A percentile compares a stretch with the other conserved stretches of the same genome.
phyloP scores from a whole-genome alignment of 2,113 vertebrate genomes.

The Neogobius melanostomus region DNA sequence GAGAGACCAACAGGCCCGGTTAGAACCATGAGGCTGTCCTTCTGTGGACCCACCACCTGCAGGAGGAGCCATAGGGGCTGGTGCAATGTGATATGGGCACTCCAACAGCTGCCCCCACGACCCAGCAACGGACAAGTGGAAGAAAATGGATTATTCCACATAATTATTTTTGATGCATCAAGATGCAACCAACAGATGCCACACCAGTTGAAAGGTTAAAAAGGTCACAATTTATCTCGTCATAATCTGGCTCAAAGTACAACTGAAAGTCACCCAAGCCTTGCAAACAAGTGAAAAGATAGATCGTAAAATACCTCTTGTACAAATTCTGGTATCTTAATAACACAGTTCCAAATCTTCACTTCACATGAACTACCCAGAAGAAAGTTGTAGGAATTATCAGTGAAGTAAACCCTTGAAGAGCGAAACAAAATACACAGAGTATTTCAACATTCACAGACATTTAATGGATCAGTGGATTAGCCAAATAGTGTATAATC shows the following conservation, averaged over 20 bases:
- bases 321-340: neutral
- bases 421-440: neutral
- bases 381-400: no score
- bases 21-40: no score
- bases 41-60: no score
- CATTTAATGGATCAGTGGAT: neutral
- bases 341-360: neutral
- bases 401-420: neutral
- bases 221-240: constrained; percentile 30
- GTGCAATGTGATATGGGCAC: no score
- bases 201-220: constrained; percentile 22
- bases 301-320: neutral
- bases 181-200: neutral
- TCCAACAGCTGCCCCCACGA: no score
- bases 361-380: no score
- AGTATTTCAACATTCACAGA: neutral
- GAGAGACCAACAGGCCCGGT: no score
- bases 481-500: neutral
- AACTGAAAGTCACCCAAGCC: neutral
- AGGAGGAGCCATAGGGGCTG: no score
- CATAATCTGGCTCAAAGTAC: constrained; percentile 26
- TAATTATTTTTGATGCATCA: neutral
- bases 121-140: no score
- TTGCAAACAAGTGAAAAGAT: neutral
- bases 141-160: no score